Conservation (phyloP, 2,113 vertebrate species). For the Sapajus apella region DNA sequence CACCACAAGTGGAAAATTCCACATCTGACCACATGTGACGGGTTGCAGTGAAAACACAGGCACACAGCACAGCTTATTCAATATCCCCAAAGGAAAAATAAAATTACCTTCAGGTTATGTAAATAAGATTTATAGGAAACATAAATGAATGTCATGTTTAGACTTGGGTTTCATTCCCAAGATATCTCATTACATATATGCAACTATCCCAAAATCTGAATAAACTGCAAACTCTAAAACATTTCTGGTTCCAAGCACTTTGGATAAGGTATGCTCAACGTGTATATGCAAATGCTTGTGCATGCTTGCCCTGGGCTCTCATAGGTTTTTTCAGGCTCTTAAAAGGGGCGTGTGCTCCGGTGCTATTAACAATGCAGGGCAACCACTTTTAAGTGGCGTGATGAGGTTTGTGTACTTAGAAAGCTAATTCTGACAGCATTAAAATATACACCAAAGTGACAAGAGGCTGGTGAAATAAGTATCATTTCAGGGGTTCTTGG, state of each 20-base stretch:
- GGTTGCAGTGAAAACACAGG: neutral
- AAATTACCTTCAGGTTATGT: neutral
- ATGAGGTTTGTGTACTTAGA: conserved; percentile 1
- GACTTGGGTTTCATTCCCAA: neutral
- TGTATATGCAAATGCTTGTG: neutral
- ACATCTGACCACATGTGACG: neutral
- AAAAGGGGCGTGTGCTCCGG: neutral
- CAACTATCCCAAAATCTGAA: neutral
- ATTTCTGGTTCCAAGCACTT: neutral
- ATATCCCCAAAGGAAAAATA: neutral
- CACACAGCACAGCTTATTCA: neutral
- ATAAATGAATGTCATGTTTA: neutral
- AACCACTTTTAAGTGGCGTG: neutral
- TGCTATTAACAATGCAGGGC: neutral
- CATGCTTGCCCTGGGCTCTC: neutral
- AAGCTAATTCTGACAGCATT: neutral
- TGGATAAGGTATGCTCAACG: neutral
- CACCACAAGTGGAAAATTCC: neutral
- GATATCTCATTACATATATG: neutral
- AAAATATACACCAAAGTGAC: neutral
- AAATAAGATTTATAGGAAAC: neutral
- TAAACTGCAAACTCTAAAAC: neutral
- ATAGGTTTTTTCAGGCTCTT: neutral
- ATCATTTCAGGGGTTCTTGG: neutral
- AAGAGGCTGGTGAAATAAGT: neutral